Percentiles rank a stretch among this genome's conserved stretches.
phyloP scores from a whole-genome alignment of 2,888 invertebrate genomes.

The Harmothoe impar region DNA sequence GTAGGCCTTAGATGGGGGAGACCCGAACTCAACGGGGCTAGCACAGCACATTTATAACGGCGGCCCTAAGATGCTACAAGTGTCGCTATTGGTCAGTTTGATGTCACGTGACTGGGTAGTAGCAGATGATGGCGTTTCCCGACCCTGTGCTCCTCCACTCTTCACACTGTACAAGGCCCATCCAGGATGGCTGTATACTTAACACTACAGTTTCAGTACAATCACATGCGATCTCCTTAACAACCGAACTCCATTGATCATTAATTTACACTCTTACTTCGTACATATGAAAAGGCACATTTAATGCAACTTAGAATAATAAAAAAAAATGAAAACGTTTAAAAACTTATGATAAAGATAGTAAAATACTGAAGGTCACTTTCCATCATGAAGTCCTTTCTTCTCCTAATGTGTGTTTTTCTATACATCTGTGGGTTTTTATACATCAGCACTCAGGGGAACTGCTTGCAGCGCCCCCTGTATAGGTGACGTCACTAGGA shows the following conservation, averaged over 20 bases:
- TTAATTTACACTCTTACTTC: neutral
- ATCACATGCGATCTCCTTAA: neutral
- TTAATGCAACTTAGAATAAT: slow-evolving; percentile 33
- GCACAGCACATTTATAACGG: neutral
- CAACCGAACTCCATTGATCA: slow-evolving; percentile 15
- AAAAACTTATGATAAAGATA: neutral
- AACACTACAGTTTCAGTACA: neutral
- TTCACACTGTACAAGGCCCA: neutral
- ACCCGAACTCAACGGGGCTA: neutral
- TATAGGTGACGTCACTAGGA: neutral
- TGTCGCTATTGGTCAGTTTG: neutral
- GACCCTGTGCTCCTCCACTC: neutral
- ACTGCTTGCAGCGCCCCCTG: neutral
- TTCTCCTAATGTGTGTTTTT: too few relatives aligned
- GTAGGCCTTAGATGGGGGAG: neutral
- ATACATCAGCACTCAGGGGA: neutral
- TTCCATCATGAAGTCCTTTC: slow-evolving; percentile 1
- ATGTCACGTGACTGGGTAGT: slow-evolving; percentile 26
- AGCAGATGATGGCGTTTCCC: slow-evolving; percentile 27
- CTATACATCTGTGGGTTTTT: neutral
- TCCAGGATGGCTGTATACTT: neutral
- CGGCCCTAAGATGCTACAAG: neutral
- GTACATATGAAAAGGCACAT: slow-evolving; percentile 53
- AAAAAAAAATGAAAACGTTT: slow-evolving; percentile 9
- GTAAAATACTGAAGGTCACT: slow-evolving; percentile 31